phyloP scores from a whole-genome alignment of 2,113 vertebrate species.

The Burhinus oedicnemus region DNA sequence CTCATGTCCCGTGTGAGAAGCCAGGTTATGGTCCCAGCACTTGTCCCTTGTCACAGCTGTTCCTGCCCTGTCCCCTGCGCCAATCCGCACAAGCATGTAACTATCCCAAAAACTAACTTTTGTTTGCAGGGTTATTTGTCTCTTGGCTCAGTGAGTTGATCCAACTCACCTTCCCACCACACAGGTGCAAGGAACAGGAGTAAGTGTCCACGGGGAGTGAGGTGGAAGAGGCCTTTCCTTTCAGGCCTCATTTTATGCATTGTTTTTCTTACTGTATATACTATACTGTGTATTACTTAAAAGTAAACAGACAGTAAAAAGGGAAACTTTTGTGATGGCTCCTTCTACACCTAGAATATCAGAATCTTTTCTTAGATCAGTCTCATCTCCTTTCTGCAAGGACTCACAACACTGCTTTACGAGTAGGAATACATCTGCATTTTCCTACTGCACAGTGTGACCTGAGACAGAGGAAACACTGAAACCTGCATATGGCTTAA shows the following conservation, averaged over 20 bases:
- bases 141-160: background rate
- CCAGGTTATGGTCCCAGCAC: background rate
- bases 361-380: background rate
- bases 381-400: background rate
- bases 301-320: background rate
- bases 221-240: background rate
- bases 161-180: background rate
- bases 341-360: background rate
- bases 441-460: background rate
- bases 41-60: background rate
- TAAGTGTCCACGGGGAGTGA: background rate
- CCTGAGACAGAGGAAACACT: background rate
- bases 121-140: background rate
- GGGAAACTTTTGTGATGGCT: background rate
- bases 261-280: background rate
- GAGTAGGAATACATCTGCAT: background rate
- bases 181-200: background rate
- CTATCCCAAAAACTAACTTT: background rate
- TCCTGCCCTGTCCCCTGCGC: fast-evolving
- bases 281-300: background rate
- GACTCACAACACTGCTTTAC: background rate
- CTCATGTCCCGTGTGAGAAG: fast-evolving
- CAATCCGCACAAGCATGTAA: fast-evolving
- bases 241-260: background rate
- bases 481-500: background rate